Conservation (phyloP, 2,888 invertebrate genomes). For the Drosophila koepferae region DNA sequence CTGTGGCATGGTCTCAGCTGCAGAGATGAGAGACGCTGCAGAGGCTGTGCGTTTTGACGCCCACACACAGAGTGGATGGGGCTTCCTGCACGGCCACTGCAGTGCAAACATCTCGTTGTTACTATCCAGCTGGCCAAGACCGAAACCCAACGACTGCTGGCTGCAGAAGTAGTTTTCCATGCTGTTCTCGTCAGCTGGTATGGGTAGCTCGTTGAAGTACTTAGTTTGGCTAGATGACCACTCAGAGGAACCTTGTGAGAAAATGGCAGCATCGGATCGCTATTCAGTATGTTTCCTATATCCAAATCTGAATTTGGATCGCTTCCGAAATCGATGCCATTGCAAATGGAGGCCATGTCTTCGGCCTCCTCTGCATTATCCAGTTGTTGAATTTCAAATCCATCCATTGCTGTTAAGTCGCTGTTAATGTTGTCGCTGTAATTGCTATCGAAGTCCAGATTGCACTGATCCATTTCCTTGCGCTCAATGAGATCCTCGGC, state of each 20-base stretch:
- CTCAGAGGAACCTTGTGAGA: constrained; percentile 39
- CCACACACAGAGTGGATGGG: constrained; percentile 16
- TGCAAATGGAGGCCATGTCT: constrained; percentile 45
- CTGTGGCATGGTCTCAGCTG: constrained; percentile 46
- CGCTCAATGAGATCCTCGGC: constrained; percentile 64
- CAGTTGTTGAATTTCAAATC: constrained; percentile 8
- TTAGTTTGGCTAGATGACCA: constrained; percentile 41
- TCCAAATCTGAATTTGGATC: constrained; percentile 11
- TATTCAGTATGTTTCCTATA: constrained; percentile 24
- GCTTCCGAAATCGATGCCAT: constrained; percentile 42
- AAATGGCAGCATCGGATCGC: constrained; percentile 47
- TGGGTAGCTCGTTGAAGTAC: constrained; percentile 48
- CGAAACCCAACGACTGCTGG: constrained; percentile 58
- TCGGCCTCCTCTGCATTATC: constrained; percentile 43
- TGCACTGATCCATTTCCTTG: constrained; percentile 67
- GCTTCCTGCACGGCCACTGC: constrained; percentile 24
- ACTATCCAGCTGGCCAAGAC: constrained; percentile 39
- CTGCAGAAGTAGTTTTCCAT: constrained; percentile 43
- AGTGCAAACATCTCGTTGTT: constrained; percentile 19
- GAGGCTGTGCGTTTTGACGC: constrained; percentile 62
- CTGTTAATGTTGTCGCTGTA: constrained; percentile 53
- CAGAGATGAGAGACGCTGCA: constrained; percentile 15
- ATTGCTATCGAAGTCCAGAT: constrained; percentile 46
- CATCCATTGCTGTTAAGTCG: constrained; percentile 39
- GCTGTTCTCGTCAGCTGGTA: constrained; percentile 53